Percentiles rank a stretch among this genome's conserved stretches.
These are phyloP conservation scores for Gastrophysa polygoni DNA, from an alignment of 2,888 invertebrate genomes.

Conservation along the genomic window DNA sequence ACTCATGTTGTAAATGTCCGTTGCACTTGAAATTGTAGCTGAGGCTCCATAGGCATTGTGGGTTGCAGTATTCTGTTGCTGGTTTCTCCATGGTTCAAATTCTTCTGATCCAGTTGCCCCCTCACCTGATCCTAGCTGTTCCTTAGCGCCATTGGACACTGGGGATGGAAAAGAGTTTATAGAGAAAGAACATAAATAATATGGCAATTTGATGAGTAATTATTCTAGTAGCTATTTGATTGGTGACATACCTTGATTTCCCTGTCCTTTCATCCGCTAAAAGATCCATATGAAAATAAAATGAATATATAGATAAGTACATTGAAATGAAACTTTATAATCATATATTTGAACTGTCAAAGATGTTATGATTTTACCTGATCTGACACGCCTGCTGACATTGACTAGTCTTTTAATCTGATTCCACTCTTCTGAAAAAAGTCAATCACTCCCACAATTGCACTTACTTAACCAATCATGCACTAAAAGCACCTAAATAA, in stretches of 20 bases:
- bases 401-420: slow-evolving; percentile 72
- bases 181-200: no score
- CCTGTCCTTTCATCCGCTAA: slow-evolving; percentile 87
- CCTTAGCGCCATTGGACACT: slow-evolving; percentile 81
- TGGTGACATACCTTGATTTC: slow-evolving; percentile 71
- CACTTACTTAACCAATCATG: slow-evolving; percentile 48
- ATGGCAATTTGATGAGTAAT: no score
- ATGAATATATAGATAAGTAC: slow-evolving; percentile 43
- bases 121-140: slow-evolving; percentile 77
- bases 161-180: slow-evolving; percentile 32
- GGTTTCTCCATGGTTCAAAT: slow-evolving; percentile 79
- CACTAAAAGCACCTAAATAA: slow-evolving; percentile 43
- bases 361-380: slow-evolving; percentile 69
- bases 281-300: slow-evolving; percentile 62
- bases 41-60: slow-evolving; percentile 58
- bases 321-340: slow-evolving; percentile 24
- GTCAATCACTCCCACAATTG: slow-evolving; percentile 49
- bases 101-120: slow-evolving; percentile 62
- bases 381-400: slow-evolving; percentile 92
- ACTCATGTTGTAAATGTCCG: slow-evolving; percentile 72
- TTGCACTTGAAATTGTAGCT: slow-evolving; percentile 70
- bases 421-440: slow-evolving; percentile 57
- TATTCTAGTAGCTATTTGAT: no score
- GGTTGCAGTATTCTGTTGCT: slow-evolving; percentile 66
- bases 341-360: slow-evolving; percentile 52